Percentiles rank a stretch among this genome's conserved stretches.
Conservation (phyloP, 2,888 invertebrate species). For the Cryptus armator region DNA sequence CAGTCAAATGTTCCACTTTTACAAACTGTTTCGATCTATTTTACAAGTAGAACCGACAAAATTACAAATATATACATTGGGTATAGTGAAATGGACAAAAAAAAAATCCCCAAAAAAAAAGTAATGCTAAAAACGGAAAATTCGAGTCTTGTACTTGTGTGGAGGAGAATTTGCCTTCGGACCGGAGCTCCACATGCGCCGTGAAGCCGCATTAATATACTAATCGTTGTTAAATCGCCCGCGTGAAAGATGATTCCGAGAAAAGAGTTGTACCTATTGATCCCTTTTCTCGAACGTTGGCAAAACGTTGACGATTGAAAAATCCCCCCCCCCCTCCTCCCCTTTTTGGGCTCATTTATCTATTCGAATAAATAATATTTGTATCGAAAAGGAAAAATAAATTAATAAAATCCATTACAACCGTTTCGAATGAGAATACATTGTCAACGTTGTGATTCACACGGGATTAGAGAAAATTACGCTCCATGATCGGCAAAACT, state of each 20-base stretch:
- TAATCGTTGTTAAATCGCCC: conserved; percentile 66
- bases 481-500: background rate
- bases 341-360: background rate
- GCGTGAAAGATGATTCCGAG: conserved; percentile 62
- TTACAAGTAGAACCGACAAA: background rate
- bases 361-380: background rate
- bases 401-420: background rate
- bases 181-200: conserved; percentile 59
- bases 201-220: conserved; percentile 65
- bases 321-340: background rate
- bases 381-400: background rate
- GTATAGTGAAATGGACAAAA: too few relatives aligned
- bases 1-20: background rate
- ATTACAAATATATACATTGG: background rate
- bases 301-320: background rate
- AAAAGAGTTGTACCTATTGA: conserved; percentile 60
- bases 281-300: conserved; percentile 36
- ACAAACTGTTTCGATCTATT: background rate
- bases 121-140: background rate
- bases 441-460: background rate
- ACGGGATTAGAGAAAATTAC: background rate
- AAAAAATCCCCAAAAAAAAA: background rate
- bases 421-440: background rate
- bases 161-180: conserved; percentile 46
- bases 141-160: conserved; percentile 24